These are phyloP conservation scores for Hippasteria phrygiana DNA, from an alignment of 53 echinoderm and acorn worm species.

Conservation along the genomic window DNA sequence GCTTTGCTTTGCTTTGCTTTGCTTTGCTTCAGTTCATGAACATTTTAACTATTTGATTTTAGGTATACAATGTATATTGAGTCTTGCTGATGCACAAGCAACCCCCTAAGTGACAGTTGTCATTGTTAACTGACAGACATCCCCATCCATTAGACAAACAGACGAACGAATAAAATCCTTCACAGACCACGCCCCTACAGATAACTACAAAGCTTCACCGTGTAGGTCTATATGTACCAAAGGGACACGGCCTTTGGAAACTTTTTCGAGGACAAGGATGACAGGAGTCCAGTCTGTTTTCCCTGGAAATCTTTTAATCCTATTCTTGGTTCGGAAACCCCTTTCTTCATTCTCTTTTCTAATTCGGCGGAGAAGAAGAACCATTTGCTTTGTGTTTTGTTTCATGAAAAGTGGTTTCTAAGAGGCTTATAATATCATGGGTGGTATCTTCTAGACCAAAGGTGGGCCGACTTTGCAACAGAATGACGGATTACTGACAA, in stretches of 20 bases:
- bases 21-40: no score
- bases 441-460: background rate
- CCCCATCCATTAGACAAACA: background rate
- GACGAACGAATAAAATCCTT: background rate
- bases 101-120: background rate
- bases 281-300: background rate
- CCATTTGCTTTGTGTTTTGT: slow-evolving; percentile 11
- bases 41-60: no score
- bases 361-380: background rate
- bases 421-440: background rate
- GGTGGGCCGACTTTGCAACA: background rate
- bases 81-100: background rate
- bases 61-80: no score
- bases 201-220: background rate
- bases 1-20: no score
- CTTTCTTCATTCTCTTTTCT: background rate
- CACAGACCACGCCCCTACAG: slow-evolving; percentile 39
- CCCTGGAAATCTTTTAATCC: slow-evolving; percentile 51
- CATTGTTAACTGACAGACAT: background rate
- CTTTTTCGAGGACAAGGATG: background rate
- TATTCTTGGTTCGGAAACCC: background rate
- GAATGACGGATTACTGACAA: background rate
- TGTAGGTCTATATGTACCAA: background rate
- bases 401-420: background rate
- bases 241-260: background rate